Conservation (phyloP, 1,140 invertebrate genomes). For the Xylocopa sonorina region DNA sequence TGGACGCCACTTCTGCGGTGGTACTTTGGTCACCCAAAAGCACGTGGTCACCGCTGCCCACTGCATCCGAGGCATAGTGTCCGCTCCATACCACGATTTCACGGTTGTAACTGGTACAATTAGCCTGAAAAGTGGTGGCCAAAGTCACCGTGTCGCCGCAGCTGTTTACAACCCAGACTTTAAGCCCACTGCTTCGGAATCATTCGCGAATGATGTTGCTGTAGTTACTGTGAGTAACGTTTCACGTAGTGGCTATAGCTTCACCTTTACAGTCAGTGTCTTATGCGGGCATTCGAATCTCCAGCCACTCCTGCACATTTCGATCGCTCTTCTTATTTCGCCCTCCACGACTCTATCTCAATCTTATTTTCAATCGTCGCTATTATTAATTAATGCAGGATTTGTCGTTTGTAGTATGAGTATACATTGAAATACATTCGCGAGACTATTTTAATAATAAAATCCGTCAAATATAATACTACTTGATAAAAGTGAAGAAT, state of each 20-base stretch:
- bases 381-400: too few species aligned
- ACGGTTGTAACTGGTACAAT: constrained; percentile 1
- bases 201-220: neutral
- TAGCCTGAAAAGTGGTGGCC: neutral
- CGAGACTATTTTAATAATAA: too few species aligned
- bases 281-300: too few species aligned
- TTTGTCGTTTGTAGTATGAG: too few species aligned
- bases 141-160: neutral
- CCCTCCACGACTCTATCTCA: too few species aligned
- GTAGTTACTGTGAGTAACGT: neutral
- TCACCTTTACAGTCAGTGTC: neutral
- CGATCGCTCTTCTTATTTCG: too few species aligned
- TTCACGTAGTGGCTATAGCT: neutral
- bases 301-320: neutral
- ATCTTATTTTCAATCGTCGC: too few species aligned
- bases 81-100: neutral
- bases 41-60: constrained; percentile 61
- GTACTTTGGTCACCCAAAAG: constrained; percentile 31
- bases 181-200: neutral
- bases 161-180: neutral
- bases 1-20: constrained; percentile 36
- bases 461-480: too few species aligned
- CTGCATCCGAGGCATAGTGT: constrained; percentile 8
- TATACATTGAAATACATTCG: too few species aligned
- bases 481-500: too few species aligned